phyloP scores from a whole-genome alignment of 1,140 invertebrate genomes.

The Oncopodura yosiiana region DNA sequence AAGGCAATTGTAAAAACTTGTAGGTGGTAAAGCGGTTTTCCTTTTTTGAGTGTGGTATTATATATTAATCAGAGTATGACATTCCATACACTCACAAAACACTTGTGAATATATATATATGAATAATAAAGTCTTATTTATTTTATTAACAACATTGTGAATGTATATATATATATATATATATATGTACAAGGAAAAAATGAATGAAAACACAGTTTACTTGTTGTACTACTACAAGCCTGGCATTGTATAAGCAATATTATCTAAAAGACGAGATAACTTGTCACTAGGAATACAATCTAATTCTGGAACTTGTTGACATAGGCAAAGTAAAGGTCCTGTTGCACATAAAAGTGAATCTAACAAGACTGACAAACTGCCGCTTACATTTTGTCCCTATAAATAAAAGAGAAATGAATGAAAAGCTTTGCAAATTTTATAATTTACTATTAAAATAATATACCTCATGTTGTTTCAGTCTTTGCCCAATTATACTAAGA shows the following conservation, averaged over 20 bases:
- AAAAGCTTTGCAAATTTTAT: neutral
- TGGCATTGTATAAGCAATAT: conserved; percentile 95
- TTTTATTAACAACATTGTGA: no score
- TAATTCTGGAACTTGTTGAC: conserved; percentile 66
- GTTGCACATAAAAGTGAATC: conserved; percentile 89
- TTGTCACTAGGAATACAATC: conserved; percentile 59
- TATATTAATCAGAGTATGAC: no score
- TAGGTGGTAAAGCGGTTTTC: no score
- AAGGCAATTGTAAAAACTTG: no score
- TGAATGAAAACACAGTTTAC: no score
- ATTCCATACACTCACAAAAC: no score
- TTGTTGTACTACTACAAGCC: conserved; percentile 58
- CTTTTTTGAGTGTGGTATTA: no score
- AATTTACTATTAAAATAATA: neutral
- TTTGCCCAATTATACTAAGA: conserved; percentile 80
- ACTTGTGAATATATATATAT: no score
- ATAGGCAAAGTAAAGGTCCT: conserved; percentile 77
- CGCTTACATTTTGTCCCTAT: conserved; percentile 84
- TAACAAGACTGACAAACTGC: conserved; percentile 83
- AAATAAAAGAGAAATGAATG: conserved; percentile 11
- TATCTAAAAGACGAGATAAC: conserved; percentile 72
- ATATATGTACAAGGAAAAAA: no score
- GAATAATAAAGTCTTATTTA: no score
- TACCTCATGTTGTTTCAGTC: conserved; percentile 83
- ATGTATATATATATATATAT: no score